phyloP scores from a whole-genome alignment of 2,113 vertebrate genomes.

The Dissostichus mawsoni region DNA sequence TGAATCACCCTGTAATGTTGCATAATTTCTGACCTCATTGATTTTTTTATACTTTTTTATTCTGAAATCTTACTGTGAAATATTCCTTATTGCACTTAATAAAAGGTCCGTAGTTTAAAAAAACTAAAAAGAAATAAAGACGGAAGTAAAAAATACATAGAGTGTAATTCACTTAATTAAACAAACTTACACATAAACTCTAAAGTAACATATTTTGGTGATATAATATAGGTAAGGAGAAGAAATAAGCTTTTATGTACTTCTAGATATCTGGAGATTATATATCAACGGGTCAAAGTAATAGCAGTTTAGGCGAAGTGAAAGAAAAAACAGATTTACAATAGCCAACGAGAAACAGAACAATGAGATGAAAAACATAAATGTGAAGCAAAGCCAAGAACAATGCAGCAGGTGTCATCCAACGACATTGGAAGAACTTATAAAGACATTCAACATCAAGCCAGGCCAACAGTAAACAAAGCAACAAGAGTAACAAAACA shows the following conservation, averaged over 20 bases:
- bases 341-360: slow-evolving; percentile 46
- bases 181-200: background rate
- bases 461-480: slow-evolving; percentile 44
- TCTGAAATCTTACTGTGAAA: no score
- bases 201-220: background rate
- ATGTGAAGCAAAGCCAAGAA: slow-evolving; percentile 67
- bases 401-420: slow-evolving; percentile 59
- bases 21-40: no score
- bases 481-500: slow-evolving; percentile 30
- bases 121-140: no score
- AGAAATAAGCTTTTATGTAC: background rate
- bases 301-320: slow-evolving; percentile 27
- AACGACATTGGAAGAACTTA: slow-evolving; percentile 62
- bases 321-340: slow-evolving; percentile 36
- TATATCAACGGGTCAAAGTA: slow-evolving; percentile 11
- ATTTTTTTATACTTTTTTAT: no score
- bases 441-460: slow-evolving; percentile 39
- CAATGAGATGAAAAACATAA: slow-evolving; percentile 68
- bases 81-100: no score
- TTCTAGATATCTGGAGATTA: background rate
- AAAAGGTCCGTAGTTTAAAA: no score
- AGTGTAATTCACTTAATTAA: background rate
- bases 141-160: no score
- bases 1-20: no score
- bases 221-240: background rate